Base-by-base conservation (phyloP, 2,113 vertebrate genomes). In the Oryzias javanicus region DNA sequence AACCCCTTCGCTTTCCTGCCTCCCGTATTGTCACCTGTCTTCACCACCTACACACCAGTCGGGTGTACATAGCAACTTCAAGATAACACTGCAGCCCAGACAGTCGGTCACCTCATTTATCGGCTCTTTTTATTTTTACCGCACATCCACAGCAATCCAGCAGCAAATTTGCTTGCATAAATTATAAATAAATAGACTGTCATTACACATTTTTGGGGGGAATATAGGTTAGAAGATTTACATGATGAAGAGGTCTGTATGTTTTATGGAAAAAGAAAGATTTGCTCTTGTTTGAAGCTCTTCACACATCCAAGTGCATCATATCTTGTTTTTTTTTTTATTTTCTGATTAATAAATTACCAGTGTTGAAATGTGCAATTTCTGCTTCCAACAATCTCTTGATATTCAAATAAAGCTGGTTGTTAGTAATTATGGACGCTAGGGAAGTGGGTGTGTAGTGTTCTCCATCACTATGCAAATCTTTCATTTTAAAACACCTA, bases 391-490 rank as follows among this genome's bases (percentile, higher is more conserved):
- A 69, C 78, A 49, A 59, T 80, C 75, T 81, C 64, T 84, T 83
- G 78, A 82, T 86, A 84, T 78, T 89, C 70, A 88, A 78, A 89
- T 81, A 70, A 79, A 85, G 62, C 13, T 24, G 52, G 73, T 74
- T 81, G 79, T 72, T 74, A 80, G 63, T 67, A 56, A 56, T 66
- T 51, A 64, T 46, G 45, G 49, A 42, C 6, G 49, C 22, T 42
- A 49, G 52, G 59, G 64, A 50, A 67, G 66, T 72, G 63, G 75
- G 14, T 18, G 46, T 35, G 27, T 49, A 41, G 72, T 8, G 41
- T 73, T 81, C 84, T 79, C 82, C 56, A 80, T 84, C 82, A 87
- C 69, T 87, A 86, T 88, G 86, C 76, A 79, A 88, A 91, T 87
- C 51, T 64, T 40, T n/a, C n/a, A 27, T 63, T 81, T 86, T 64